A percentile compares a stretch with the other conserved stretches of the same genome.
Conservation (phyloP, 2,888 invertebrate genomes). For the Sarcophaga variegata region DNA sequence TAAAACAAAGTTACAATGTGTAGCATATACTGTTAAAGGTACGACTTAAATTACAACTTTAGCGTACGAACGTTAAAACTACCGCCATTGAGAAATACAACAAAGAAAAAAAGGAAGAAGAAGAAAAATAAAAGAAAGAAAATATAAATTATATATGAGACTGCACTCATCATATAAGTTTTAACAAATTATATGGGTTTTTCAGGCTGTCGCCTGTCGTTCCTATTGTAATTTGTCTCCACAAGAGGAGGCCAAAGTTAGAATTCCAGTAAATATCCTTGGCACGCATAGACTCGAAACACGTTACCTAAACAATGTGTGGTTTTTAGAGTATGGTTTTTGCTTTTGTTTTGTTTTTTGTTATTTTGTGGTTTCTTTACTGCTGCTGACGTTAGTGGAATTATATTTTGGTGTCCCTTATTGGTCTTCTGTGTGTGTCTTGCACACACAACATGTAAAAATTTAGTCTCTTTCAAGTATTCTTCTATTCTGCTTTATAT, state of each 20-base stretch:
- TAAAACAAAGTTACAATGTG: constrained; percentile 25
- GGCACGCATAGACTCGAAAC: background rate
- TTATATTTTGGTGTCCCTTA: constrained; percentile 17
- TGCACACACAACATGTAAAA: background rate
- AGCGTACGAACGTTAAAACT: constrained; percentile 18
- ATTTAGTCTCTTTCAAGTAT: constrained; percentile 22
- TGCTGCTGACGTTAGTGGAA: background rate
- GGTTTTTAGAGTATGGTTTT: constrained; percentile 43
- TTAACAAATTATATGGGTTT: background rate
- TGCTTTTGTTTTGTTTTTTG: constrained; percentile 5
- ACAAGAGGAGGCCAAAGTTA: background rate
- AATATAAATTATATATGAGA: constrained; percentile 1
- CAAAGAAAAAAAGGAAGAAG: background rate
- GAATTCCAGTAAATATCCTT: background rate
- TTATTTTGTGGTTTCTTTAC: background rate
- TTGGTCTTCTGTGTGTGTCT: background rate
- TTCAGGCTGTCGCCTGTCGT: constrained; percentile 1
- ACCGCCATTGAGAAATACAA: background rate
- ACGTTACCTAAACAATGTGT: background rate
- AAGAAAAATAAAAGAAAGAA: background rate
- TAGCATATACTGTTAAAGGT: constrained; percentile 12
- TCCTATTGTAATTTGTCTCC: constrained; percentile 29
- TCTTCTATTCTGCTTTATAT: constrained; percentile 11
- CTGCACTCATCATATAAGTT: background rate
- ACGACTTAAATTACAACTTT: constrained; percentile 13